Conservation (phyloP, 2,888 invertebrate species). For the Cactoblastis cactorum region DNA sequence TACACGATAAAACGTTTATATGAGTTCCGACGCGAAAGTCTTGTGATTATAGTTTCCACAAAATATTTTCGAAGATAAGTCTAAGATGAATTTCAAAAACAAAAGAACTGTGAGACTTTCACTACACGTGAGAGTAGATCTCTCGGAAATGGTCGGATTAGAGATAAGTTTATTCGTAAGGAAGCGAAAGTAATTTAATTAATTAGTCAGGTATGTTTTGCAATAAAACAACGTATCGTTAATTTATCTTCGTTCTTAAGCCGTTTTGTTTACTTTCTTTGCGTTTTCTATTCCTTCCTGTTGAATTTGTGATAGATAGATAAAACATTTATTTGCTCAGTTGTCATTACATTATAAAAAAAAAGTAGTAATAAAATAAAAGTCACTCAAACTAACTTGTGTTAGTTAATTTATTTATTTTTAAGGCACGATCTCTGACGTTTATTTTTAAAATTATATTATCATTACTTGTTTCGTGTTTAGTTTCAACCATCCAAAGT, state of each 20-base stretch:
- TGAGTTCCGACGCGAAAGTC: not conserved
- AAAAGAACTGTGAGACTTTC: slow-evolving; percentile 13
- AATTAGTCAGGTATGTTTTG: slow-evolving; percentile 8
- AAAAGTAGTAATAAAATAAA: no score
- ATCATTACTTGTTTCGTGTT: no score
- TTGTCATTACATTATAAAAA: no score
- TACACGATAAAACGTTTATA: not conserved
- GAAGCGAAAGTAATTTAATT: slow-evolving; percentile 12
- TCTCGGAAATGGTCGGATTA: slow-evolving; percentile 2
- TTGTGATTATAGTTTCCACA: not conserved
- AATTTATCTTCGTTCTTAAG: not conserved
- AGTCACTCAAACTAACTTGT: no score
- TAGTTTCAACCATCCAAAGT: no score
- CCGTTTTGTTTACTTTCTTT: not conserved
- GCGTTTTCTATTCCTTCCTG: no score
- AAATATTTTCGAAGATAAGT: not conserved
- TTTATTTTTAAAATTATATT: no score
- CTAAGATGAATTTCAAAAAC: not conserved
- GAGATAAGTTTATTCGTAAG: slow-evolving; percentile 9
- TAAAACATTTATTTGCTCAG: no score
- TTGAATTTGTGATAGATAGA: no score
- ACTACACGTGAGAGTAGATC: slow-evolving; percentile 7
- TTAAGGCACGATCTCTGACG: no score
- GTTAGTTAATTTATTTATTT: no score
- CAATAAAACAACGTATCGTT: not conserved